phyloP scores from a whole-genome alignment of 2,797 vertebrate species.

The Lagocephalus sceleratus region DNA sequence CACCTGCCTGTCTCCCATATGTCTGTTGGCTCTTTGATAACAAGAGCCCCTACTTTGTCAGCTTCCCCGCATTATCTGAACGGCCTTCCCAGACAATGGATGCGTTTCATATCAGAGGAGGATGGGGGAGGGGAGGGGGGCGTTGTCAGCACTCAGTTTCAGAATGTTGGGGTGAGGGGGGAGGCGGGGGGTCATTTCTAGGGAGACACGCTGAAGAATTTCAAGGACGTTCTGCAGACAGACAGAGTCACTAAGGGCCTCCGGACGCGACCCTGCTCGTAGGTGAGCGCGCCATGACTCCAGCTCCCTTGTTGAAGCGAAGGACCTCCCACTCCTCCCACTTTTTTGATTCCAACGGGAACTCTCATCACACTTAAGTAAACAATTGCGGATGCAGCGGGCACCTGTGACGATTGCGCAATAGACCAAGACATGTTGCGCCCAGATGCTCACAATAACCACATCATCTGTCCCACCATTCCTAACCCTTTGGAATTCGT shows the following conservation, averaged over 20 bases:
- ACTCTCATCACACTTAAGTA: too few species aligned
- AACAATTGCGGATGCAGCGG: too few species aligned
- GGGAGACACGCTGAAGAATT: constrained; percentile 44
- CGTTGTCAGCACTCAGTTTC: constrained; percentile 39
- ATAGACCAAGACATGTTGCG: too few species aligned
- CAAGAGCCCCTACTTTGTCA: constrained; percentile 55
- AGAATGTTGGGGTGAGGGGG: constrained; percentile 18
- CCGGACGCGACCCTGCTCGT: constrained; percentile 16
- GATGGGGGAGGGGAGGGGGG: background rate
- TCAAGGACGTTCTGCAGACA: constrained; percentile 45
- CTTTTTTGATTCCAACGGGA: too few species aligned
- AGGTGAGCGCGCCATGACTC: constrained; percentile 10
- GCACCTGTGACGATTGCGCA: too few species aligned
- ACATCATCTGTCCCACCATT: too few species aligned
- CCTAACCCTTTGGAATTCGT: background rate
- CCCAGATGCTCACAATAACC: too few species aligned
- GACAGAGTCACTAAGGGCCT: constrained; percentile 30
- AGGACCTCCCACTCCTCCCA: background rate
- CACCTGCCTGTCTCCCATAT: constrained; percentile 46
- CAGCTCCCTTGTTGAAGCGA: background rate
- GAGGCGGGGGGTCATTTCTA: constrained; percentile 32
- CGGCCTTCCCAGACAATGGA: constrained; percentile 52
- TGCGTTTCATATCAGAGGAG: constrained; percentile 49
- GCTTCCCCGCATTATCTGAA: constrained; percentile 35
- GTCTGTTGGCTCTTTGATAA: constrained; percentile 54